These are phyloP conservation scores for Eulemur coronatus DNA, from an alignment of 2,797 vertebrate genomes.

Conservation along the genomic window DNA sequence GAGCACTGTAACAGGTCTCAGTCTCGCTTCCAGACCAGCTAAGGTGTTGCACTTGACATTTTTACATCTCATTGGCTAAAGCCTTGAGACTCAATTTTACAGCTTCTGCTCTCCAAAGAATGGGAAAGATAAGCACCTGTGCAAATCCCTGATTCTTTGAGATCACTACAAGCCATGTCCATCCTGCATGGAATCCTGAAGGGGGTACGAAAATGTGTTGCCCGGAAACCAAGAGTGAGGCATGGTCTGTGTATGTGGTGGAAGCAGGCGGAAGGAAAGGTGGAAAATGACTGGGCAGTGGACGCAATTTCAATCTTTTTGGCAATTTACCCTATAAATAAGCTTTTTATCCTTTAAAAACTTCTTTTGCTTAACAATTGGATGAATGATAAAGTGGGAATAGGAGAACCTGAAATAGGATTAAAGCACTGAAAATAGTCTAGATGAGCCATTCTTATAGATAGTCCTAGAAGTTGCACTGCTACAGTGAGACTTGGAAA, in stretches of 20 bases:
- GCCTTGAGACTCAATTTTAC: neutral
- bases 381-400: neutral
- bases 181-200: neutral
- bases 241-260: accelerated
- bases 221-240: neutral
- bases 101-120: neutral
- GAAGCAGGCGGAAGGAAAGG: neutral
- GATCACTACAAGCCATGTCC: neutral
- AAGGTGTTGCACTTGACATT: neutral
- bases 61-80: neutral
- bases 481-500: neutral
- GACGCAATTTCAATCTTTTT: neutral
- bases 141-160: neutral
- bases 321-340: neutral
- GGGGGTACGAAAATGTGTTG: neutral
- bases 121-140: neutral
- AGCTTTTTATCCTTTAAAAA: neutral
- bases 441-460: neutral
- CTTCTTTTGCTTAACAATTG: neutral
- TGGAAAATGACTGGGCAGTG: neutral
- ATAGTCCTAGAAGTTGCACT: neutral
- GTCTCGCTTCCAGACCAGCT: too few relatives aligned
- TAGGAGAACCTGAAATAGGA: neutral
- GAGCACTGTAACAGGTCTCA: neutral
- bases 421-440: neutral